Evolutionary conservation across 2,888 invertebrate species (phyloP).

Genomic region (Andrena flavipes): DNA sequence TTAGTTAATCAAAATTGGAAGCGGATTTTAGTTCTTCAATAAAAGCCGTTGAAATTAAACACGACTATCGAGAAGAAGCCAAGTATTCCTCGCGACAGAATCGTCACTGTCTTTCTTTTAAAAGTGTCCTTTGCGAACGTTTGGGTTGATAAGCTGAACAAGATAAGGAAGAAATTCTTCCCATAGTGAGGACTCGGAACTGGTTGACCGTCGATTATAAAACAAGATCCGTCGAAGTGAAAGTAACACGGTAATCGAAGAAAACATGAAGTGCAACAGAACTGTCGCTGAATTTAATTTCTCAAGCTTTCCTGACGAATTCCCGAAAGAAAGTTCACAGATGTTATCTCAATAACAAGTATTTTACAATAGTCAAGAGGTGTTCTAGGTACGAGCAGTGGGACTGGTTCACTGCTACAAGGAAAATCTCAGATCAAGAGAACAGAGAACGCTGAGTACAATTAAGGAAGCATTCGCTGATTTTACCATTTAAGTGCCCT

Average conservation of each 20-base stretch:
- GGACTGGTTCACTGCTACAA: neutral
- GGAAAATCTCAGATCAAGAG: neutral
- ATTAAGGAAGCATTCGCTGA: conserved; percentile 14
- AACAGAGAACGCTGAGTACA: neutral
- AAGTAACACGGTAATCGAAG: neutral
- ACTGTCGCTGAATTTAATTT: neutral
- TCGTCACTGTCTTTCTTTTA: neutral
- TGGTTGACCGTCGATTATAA: neutral
- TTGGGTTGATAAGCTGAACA: neutral
- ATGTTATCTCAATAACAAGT: neutral
- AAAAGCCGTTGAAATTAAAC: neutral
- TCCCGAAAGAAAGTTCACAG: conserved; percentile 1
- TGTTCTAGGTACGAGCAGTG: neutral
- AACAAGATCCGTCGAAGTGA: neutral
- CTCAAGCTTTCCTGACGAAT: neutral
- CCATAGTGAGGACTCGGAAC: neutral
- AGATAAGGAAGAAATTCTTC: neutral
- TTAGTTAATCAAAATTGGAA: neutral
- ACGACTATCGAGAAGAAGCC: no score
- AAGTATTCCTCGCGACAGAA: neutral
- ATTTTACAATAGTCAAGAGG: neutral
- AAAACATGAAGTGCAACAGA: neutral
- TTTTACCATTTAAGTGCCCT: conserved; percentile 35
- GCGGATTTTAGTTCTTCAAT: neutral
- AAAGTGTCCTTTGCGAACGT: conserved; percentile 35